Evolutionary conservation across 1,140 invertebrate genomes (phyloP).

Genomic region (Drosophila miranda): DNA sequence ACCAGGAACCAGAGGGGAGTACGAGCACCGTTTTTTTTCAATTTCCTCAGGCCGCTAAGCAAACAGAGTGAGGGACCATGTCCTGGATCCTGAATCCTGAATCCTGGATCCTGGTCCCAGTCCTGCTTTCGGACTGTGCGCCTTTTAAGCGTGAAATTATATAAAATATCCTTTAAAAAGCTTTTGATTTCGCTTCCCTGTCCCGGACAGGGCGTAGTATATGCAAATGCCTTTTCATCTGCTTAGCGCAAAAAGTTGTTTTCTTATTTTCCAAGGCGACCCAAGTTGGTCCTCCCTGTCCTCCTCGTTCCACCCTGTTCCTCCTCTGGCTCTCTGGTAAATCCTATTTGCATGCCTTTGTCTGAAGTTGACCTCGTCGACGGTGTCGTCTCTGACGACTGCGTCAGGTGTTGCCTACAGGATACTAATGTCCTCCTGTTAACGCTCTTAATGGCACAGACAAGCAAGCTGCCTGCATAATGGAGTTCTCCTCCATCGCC

Average conservation of each 20-base stretch:
- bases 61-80: slow-evolving; percentile 40
- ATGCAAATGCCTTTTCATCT: slow-evolving; percentile 78
- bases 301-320: background rate
- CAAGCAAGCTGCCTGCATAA: slow-evolving; percentile 75
- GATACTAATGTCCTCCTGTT: slow-evolving; percentile 71
- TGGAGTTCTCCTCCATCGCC: slow-evolving; percentile 51
- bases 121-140: slow-evolving; percentile 27
- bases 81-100: slow-evolving; percentile 11
- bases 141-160: slow-evolving; percentile 68
- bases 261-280: slow-evolving; percentile 70
- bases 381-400: slow-evolving; percentile 17
- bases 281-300: slow-evolving; percentile 18
- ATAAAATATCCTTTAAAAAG: slow-evolving; percentile 80
- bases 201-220: slow-evolving; percentile 34
- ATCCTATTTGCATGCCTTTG: slow-evolving; percentile 77
- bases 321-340: slow-evolving; percentile 7
- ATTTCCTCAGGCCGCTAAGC: slow-evolving; percentile 54
- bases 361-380: slow-evolving; percentile 71
- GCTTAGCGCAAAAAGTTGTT: slow-evolving; percentile 77
- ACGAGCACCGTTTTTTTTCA: slow-evolving; percentile 47
- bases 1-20: background rate
- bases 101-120: slow-evolving; percentile 7
- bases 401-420: slow-evolving; percentile 74
- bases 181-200: slow-evolving; percentile 70
- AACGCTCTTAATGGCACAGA: slow-evolving; percentile 75